phyloP scores from a whole-genome alignment of 2,888 invertebrate species.

The Sarcophaga rosellei region DNA sequence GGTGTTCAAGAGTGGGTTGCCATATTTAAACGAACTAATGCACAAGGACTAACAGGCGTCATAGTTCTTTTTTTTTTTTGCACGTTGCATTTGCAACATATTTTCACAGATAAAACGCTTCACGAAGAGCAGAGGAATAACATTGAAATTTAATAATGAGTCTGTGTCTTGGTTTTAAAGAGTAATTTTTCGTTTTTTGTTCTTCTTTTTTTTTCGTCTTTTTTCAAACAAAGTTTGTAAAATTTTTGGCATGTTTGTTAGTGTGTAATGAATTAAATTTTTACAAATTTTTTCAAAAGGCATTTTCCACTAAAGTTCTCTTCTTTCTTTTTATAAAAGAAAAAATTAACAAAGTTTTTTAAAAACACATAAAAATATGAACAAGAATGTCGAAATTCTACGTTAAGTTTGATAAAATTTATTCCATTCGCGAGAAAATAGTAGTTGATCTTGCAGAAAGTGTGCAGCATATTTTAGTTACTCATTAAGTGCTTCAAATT shows the following conservation, averaged over 20 bases:
- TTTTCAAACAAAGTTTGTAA: not conserved
- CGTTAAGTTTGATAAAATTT: no score
- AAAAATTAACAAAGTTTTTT: constrained; percentile 41
- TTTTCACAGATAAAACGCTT: not conserved
- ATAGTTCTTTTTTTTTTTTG: constrained; percentile 43
- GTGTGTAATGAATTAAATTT: constrained; percentile 47
- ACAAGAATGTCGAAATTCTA: constrained; percentile 30
- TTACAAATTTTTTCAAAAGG: not conserved
- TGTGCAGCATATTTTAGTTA: no score
- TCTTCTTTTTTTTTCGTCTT: not conserved
- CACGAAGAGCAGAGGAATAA: constrained; percentile 8
- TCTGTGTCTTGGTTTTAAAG: constrained; percentile 29
- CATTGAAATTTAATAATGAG: constrained; percentile 46
- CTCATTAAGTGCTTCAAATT: no score
- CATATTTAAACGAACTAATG: constrained; percentile 53
- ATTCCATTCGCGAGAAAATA: no score
- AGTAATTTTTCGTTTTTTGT: not conserved
- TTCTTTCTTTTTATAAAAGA: constrained; percentile 2
- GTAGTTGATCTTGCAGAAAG: constrained; percentile 18
- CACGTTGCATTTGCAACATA: not conserved
- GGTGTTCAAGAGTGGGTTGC: constrained; percentile 38
- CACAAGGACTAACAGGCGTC: constrained; percentile 66
- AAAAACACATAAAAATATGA: constrained; percentile 34
- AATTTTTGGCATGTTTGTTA: constrained; percentile 49
- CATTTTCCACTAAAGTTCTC: constrained; percentile 20